Percentiles rank a stretch among this genome's conserved stretches.
phyloP scores from a whole-genome alignment of 2,888 invertebrate genomes.

The Drosophila flavopinicola region DNA sequence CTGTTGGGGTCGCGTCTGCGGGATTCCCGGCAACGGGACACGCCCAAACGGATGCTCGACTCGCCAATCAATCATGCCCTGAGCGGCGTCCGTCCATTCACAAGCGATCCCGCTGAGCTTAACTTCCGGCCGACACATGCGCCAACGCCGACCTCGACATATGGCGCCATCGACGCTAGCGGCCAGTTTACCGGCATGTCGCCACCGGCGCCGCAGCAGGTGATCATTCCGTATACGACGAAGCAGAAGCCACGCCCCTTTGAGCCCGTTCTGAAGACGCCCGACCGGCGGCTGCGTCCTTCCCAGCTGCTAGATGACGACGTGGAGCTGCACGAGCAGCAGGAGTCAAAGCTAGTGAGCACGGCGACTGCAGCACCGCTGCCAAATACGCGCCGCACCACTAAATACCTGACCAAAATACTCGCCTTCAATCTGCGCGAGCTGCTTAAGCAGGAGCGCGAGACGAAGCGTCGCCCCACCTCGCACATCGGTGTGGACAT shows the following conservation, averaged over 20 bases:
- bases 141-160: conserved; percentile 82
- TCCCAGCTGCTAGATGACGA: conserved; percentile 67
- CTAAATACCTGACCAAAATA: conserved; percentile 82
- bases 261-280: conserved; percentile 75
- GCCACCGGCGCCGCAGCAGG: conserved; percentile 87
- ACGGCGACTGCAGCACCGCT: conserved; percentile 78
- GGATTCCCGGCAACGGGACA: conserved; percentile 73
- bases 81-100: conserved; percentile 83
- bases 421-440: conserved; percentile 86
- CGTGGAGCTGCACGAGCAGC: conserved; percentile 85
- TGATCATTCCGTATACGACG: conserved; percentile 92
- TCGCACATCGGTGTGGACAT: conserved; percentile 86
- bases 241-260: conserved; percentile 86
- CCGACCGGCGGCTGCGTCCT: conserved; percentile 51
- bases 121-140: conserved; percentile 65
- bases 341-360: conserved; percentile 85
- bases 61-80: conserved; percentile 85
- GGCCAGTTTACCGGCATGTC: conserved; percentile 81
- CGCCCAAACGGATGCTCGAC: conserved; percentile 85
- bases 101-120: conserved; percentile 82
- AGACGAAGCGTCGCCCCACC: conserved; percentile 64
- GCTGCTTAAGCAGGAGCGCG: conserved; percentile 84
- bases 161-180: conserved; percentile 83
- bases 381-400: conserved; percentile 79
- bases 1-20: conserved; percentile 37